These are phyloP conservation scores for Mobula hypostoma DNA, from an alignment of 2,113 vertebrate species.

Conservation along the genomic window DNA sequence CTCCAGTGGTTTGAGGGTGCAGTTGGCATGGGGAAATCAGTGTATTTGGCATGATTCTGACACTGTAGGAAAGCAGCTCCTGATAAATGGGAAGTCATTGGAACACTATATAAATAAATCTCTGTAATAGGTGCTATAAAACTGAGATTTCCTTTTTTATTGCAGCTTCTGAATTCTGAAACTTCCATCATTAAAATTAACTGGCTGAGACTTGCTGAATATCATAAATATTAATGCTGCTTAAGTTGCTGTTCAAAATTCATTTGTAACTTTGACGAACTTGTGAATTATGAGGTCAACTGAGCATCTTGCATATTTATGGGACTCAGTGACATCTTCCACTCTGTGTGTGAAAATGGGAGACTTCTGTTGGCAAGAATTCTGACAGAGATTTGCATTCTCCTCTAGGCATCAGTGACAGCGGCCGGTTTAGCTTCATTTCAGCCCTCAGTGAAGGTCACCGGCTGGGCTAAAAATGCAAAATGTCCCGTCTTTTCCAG, in stretches of 20 bases:
- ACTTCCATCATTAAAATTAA: not conserved
- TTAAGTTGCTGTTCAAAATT: not conserved
- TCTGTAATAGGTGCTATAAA: not conserved
- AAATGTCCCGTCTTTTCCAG: not conserved
- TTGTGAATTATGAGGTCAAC: not conserved
- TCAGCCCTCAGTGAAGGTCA: not conserved
- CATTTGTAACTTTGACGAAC: not conserved
- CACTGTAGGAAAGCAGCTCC: not conserved
- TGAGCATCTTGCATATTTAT: constrained; percentile 8
- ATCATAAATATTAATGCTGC: constrained; percentile 8
- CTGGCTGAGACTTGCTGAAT: constrained; percentile 4
- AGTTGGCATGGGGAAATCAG: not conserved
- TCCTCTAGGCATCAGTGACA: not conserved
- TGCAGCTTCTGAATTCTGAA: constrained; percentile 21
- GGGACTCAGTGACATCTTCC: not conserved
- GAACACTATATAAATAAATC: not conserved
- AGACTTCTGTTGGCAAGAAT: not conserved
- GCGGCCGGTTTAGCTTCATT: not conserved
- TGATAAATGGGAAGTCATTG: not conserved
- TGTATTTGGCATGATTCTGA: not conserved
- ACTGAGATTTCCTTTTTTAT: not conserved
- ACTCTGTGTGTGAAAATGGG: not conserved
- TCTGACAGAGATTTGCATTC: not conserved
- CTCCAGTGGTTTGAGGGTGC: not conserved
- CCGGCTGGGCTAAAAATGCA: not conserved